These are phyloP conservation scores for Matsumurasca onukii DNA, from an alignment of 1,140 invertebrate genomes.

Conservation along the genomic window DNA sequence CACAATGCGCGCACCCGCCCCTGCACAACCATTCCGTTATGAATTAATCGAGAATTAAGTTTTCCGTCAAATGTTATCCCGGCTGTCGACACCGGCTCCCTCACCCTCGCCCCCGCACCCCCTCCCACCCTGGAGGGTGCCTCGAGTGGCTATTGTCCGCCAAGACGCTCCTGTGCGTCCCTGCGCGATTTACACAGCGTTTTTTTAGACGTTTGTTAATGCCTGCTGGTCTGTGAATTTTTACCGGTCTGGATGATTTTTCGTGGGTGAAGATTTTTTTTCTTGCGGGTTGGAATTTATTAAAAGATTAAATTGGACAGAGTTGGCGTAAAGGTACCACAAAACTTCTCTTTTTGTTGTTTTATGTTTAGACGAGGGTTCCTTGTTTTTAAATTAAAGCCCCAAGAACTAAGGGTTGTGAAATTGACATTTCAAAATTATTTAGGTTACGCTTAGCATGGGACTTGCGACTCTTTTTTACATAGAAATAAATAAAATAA, in stretches of 20 bases:
- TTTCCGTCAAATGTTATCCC: constrained; percentile 26
- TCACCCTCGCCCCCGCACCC: background rate
- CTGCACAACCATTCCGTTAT: constrained; percentile 11
- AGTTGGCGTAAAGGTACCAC: too few relatives aligned
- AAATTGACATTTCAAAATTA: too few relatives aligned
- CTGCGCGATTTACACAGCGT: background rate
- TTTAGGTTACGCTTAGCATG: too few relatives aligned
- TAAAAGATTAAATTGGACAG: too few relatives aligned
- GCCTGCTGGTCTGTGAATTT: background rate
- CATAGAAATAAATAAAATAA: too few relatives aligned
- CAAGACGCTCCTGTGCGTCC: background rate
- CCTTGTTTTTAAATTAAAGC: too few relatives aligned
- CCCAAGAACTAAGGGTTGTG: too few relatives aligned
- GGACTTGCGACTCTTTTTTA: too few relatives aligned
- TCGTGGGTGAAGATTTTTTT: too few relatives aligned
- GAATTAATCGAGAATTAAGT: constrained; percentile 26
- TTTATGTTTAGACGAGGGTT: too few relatives aligned
- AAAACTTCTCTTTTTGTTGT: too few relatives aligned
- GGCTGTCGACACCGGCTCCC: constrained; percentile 14
- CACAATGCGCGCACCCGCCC: constrained; percentile 15
- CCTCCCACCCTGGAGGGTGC: background rate
- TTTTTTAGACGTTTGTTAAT: background rate
- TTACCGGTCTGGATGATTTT: background rate
- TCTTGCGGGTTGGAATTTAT: too few relatives aligned
- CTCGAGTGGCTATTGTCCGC: constrained; percentile 17